Conservation (phyloP, 2,797 vertebrate species). For the Aselliscus stoliczkanus region DNA sequence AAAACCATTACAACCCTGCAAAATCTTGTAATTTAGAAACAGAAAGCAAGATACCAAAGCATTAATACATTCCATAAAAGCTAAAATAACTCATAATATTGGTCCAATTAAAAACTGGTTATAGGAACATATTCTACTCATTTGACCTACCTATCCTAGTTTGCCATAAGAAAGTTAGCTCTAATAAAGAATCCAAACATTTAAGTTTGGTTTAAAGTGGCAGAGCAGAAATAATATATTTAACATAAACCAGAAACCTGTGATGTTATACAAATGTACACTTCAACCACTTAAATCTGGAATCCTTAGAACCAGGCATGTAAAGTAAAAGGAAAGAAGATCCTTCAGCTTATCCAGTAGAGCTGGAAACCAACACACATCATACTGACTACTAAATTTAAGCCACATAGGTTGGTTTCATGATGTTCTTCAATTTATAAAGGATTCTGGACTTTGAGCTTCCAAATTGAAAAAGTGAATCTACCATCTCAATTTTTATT, state of each 20-base stretch:
- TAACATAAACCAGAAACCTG: not conserved
- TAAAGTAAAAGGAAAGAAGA: not conserved
- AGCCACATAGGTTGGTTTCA: not conserved
- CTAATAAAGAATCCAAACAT: constrained; percentile 11
- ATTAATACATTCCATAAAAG: not conserved
- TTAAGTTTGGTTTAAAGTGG: not conserved
- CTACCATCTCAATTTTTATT: not conserved
- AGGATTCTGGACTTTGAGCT: not conserved
- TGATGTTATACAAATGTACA: not conserved
- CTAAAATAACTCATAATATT: not conserved
- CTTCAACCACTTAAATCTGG: not conserved
- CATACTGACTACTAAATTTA: not conserved
- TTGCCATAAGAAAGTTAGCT: not conserved
- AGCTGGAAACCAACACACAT: not conserved
- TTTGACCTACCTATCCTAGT: not conserved
- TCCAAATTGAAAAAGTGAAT: not conserved
- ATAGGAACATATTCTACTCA: not conserved
- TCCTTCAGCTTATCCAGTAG: not conserved
- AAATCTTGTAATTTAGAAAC: not conserved
- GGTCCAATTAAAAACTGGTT: not conserved
- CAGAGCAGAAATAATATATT: not conserved
- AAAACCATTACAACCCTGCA: not conserved
- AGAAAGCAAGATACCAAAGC: not conserved
- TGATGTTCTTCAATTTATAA: not conserved
- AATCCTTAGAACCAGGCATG: not conserved